Evolutionary conservation across 2,888 invertebrate species (phyloP).

Genomic region (Caenorhabditis becei): DNA sequence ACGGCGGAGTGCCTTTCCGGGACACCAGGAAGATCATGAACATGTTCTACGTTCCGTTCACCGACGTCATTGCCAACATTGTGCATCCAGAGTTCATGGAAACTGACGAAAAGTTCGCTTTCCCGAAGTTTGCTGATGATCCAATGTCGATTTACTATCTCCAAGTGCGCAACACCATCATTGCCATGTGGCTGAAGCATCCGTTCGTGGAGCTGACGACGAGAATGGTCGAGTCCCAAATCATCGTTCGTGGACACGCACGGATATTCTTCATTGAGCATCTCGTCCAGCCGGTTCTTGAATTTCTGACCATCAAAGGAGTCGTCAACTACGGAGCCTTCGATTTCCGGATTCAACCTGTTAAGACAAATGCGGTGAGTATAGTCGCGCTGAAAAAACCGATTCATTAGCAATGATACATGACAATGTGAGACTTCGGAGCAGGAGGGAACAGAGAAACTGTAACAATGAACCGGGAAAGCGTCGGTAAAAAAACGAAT

Average conservation of each 20-base stretch:
- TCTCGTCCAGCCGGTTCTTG: constrained; percentile 36
- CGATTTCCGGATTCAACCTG: constrained; percentile 43
- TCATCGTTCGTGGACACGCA: constrained; percentile 54
- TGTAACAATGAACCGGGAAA: too few species aligned
- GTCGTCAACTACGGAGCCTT: constrained; percentile 58
- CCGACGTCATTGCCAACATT: constrained; percentile 60
- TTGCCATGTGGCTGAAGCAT: constrained; percentile 83
- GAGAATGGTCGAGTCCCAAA: constrained; percentile 43
- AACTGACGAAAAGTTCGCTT: constrained; percentile 81
- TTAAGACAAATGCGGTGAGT: constrained; percentile 20
- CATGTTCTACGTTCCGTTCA: constrained; percentile 57
- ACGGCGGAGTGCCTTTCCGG: constrained; percentile 39
- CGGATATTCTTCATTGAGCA: constrained; percentile 50
- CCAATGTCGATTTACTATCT: constrained; percentile 79
- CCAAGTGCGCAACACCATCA: constrained; percentile 82
- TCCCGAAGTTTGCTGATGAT: constrained; percentile 79
- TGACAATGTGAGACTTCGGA: not conserved
- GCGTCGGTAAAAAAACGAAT: too few species aligned
- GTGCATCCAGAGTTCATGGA: constrained; percentile 83
- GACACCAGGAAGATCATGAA: constrained; percentile 52
- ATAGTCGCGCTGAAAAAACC: not conserved
- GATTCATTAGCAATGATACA: not conserved
- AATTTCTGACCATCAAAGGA: constrained; percentile 52
- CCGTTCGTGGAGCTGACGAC: constrained; percentile 78
- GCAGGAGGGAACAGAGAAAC: not conserved